Evolutionary conservation across 1,140 invertebrate genomes (phyloP).

Genomic region (Drosophila kepulauana): DNA sequence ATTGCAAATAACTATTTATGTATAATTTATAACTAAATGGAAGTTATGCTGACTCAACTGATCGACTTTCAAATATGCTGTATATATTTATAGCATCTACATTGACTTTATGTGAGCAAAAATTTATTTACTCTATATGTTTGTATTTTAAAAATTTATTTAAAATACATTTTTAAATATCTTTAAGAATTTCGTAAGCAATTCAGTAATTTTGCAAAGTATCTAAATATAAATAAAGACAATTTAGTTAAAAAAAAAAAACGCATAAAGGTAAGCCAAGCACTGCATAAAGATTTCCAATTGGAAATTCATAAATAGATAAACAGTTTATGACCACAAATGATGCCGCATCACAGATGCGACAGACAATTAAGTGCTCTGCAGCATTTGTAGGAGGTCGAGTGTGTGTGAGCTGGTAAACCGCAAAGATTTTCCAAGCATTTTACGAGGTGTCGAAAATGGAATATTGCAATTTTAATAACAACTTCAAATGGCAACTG

Average conservation of each 20-base stretch:
- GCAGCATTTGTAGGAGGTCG: neutral
- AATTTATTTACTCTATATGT: too few relatives aligned
- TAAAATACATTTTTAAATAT: too few relatives aligned
- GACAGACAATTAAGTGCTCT: conserved; percentile 14
- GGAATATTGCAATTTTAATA: conserved; percentile 71
- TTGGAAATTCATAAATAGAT: conserved; percentile 23
- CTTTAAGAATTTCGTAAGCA: too few relatives aligned
- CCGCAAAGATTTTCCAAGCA: conserved; percentile 52
- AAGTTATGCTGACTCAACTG: neutral
- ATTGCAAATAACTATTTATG: conserved; percentile 52
- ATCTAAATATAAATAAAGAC: neutral
- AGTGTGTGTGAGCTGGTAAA: conserved; percentile 13
- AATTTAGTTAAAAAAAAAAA: neutral
- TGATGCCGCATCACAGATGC: conserved; percentile 2
- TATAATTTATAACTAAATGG: conserved; percentile 30
- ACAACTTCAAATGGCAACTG: conserved; percentile 54
- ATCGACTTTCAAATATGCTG: conserved; percentile 14
- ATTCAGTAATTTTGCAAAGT: too few relatives aligned
- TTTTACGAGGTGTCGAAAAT: conserved; percentile 56
- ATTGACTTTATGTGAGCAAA: too few relatives aligned
- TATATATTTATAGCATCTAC: neutral
- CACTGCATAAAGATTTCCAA: conserved; percentile 1
- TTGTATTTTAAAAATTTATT: too few relatives aligned
- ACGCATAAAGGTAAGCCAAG: neutral
- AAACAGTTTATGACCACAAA: conserved; percentile 27